Evolutionary conservation across 1,140 invertebrate species (phyloP).

Genomic region (Drosophila seguyi): DNA sequence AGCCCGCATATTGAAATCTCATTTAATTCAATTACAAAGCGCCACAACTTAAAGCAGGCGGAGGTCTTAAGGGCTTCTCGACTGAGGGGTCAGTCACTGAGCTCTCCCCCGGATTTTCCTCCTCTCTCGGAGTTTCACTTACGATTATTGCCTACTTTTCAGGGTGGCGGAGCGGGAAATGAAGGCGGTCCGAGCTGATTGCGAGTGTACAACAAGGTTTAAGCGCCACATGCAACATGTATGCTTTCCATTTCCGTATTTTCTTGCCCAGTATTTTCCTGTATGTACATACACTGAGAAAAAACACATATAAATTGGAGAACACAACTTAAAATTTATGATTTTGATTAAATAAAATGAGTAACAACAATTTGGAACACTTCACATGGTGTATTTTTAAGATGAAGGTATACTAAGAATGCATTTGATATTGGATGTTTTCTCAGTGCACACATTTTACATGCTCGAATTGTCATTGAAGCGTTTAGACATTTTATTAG

Average conservation of each 20-base stretch:
- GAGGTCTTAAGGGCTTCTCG: constrained; percentile 19
- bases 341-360: too few species aligned
- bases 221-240: constrained; percentile 81
- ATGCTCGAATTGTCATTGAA: constrained; percentile 83
- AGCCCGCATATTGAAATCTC: constrained; percentile 75
- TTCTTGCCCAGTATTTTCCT: not conserved
- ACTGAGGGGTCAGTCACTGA: constrained; percentile 18
- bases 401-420: too few species aligned
- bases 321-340: not conserved
- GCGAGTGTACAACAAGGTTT: constrained; percentile 72
- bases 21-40: constrained; percentile 80
- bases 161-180: constrained; percentile 35
- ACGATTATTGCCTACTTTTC: constrained; percentile 80
- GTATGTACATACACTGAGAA: not conserved
- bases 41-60: constrained; percentile 76
- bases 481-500: constrained; percentile 83
- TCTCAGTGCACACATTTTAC: constrained; percentile 55
- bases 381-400: not conserved
- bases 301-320: not conserved
- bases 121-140: constrained; percentile 64
- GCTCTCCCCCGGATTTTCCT: constrained; percentile 3
- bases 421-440: not conserved
- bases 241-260: constrained; percentile 27
- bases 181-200: constrained; percentile 55
- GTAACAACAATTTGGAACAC: rapidly evolving